These are phyloP conservation scores for Columba livia DNA, from an alignment of 2,113 vertebrate genomes.

Conservation along the genomic window DNA sequence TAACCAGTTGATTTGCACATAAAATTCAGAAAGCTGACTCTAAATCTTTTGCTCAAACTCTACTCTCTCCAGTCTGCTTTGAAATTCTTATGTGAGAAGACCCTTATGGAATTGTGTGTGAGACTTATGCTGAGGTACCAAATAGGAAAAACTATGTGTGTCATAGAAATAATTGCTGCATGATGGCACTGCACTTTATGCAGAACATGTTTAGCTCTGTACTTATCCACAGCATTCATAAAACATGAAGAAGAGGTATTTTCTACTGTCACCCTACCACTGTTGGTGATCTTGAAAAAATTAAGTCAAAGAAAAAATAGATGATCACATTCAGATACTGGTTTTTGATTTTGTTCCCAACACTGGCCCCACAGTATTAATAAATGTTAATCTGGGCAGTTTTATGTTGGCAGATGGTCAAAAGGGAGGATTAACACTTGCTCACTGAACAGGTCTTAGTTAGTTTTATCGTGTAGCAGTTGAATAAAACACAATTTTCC, in stretches of 20 bases:
- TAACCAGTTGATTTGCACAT: not conserved
- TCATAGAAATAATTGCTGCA: not conserved
- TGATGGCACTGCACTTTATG: not conserved
- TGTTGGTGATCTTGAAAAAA: not conserved
- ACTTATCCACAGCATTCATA: not conserved
- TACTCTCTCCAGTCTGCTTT: not conserved
- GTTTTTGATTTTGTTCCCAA: not conserved
- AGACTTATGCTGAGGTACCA: not conserved
- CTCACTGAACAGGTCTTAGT: not conserved
- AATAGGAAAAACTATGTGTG: not conserved
- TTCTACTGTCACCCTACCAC: not conserved
- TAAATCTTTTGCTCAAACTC: not conserved
- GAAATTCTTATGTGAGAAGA: not conserved
- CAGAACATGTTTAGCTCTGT: not conserved
- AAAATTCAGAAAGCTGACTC: not conserved
- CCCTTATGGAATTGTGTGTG: not conserved
- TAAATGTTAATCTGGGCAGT: not conserved
- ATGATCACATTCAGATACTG: not conserved
- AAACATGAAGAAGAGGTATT: not conserved
- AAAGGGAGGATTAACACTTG: conserved; percentile 34
- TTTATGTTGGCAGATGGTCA: conserved; percentile 30
- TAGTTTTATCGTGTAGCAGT: conserved; percentile 40
- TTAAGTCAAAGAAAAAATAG: not conserved
- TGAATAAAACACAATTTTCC: not conserved
- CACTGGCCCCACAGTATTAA: not conserved